phyloP scores from a whole-genome alignment of 53 echinoderm and acorn worm genomes.

The Luidia sarsii region DNA sequence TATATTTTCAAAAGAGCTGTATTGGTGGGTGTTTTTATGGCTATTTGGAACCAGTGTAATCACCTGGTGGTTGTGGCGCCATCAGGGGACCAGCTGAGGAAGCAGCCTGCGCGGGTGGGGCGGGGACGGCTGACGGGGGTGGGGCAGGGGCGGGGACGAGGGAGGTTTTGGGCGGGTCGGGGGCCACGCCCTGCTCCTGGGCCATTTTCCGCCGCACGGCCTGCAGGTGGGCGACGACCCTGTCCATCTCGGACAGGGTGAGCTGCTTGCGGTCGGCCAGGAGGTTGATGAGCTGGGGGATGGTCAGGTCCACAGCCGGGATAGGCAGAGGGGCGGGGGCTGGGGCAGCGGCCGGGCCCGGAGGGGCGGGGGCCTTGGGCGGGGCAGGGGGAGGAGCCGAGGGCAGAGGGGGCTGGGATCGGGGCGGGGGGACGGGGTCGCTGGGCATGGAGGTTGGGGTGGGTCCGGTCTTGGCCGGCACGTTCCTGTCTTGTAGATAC shows the following conservation, averaged over 20 bases:
- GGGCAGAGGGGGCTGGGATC: slow-evolving; percentile 32
- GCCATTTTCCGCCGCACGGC: slow-evolving; percentile 83
- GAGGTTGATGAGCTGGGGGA: slow-evolving; percentile 89
- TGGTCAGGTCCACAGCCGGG: slow-evolving; percentile 77
- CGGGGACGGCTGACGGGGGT: slow-evolving; percentile 1
- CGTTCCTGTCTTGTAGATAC: slow-evolving; percentile 88
- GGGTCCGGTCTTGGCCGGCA: slow-evolving; percentile 53
- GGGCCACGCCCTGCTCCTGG: slow-evolving; percentile 65
- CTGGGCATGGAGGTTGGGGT: background rate
- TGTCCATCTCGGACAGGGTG: slow-evolving; percentile 82
- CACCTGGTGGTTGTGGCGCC: slow-evolving; percentile 34
- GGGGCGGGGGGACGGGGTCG: background rate
- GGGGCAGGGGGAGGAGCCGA: slow-evolving; percentile 16
- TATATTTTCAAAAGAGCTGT: too few species aligned
- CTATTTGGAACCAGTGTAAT: slow-evolving; percentile 12
- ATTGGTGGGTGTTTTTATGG: background rate
- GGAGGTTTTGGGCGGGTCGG: background rate
- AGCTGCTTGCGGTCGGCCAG: slow-evolving; percentile 95
- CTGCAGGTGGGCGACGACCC: slow-evolving; percentile 83
- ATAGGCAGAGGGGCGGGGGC: background rate
- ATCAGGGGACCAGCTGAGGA: background rate
- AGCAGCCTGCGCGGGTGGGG: background rate
- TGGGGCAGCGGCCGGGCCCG: background rate
- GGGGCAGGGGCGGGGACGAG: background rate
- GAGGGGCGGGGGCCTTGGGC: slow-evolving; percentile 25